These are phyloP conservation scores for Xestia rhomboidea DNA, from an alignment of 2,888 invertebrate genomes.

Conservation along the genomic window DNA sequence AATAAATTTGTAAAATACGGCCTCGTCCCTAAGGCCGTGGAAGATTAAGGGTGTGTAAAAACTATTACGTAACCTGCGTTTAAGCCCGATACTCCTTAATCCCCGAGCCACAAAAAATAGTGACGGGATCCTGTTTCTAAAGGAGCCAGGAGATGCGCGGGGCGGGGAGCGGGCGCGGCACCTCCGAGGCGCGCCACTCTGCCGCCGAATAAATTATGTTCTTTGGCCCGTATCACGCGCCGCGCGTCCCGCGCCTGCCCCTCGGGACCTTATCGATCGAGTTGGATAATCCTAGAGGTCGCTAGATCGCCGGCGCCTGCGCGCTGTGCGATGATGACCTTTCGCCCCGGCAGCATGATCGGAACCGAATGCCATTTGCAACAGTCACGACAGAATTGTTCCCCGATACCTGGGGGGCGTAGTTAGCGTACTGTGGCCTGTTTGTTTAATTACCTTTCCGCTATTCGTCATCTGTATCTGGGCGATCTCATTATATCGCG, in stretches of 20 bases:
- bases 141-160: slow-evolving; percentile 72
- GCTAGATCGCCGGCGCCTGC: slow-evolving; percentile 81
- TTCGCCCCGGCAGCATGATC: slow-evolving; percentile 75
- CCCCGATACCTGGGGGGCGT: slow-evolving; percentile 71
- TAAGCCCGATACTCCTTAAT: slow-evolving; percentile 87
- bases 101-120: slow-evolving; percentile 82
- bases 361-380: slow-evolving; percentile 81
- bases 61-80: slow-evolving; percentile 88
- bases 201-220: slow-evolving; percentile 90
- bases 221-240: slow-evolving; percentile 78
- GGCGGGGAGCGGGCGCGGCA: slow-evolving; percentile 78
- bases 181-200: slow-evolving; percentile 88
- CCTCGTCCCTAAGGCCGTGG: slow-evolving; percentile 64
- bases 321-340: slow-evolving; percentile 80
- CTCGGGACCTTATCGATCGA: slow-evolving; percentile 85
- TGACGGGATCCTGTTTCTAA: slow-evolving; percentile 81
- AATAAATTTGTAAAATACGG: slow-evolving; percentile 47
- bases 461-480: slow-evolving; percentile 48
- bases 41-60: slow-evolving; percentile 87
- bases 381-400: slow-evolving; percentile 81
- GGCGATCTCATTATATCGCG: slow-evolving; percentile 45
- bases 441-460: slow-evolving; percentile 65
- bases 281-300: slow-evolving; percentile 88
- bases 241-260: slow-evolving; percentile 70
- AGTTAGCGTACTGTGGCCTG: slow-evolving; percentile 52